Evolutionary conservation across 2,797 vertebrate genomes (phyloP).

Genomic region (Rhabdomys pumilio): DNA sequence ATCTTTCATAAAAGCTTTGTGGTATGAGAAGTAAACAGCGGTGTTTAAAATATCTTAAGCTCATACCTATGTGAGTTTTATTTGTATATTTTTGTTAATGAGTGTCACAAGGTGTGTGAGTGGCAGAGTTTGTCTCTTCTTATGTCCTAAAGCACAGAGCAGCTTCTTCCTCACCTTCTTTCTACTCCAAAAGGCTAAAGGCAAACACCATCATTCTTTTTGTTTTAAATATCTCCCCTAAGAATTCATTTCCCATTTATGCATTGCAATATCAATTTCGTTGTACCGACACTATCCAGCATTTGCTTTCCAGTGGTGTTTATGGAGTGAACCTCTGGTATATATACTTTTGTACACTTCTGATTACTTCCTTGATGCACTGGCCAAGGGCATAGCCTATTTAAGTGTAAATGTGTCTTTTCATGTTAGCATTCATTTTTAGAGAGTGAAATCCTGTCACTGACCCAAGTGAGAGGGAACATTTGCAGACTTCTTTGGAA

Average conservation of each 20-base stretch:
- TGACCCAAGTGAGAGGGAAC: neutral
- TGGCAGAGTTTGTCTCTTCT: neutral
- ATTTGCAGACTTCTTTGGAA: conserved; percentile 71
- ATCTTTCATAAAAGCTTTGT: neutral
- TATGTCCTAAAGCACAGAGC: neutral
- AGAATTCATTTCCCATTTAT: conserved; percentile 23
- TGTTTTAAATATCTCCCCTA: conserved; percentile 44
- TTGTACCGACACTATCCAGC: neutral
- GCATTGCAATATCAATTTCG: conserved; percentile 44
- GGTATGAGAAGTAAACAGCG: neutral
- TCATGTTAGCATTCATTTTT: neutral
- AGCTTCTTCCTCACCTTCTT: neutral
- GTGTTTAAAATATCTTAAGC: neutral
- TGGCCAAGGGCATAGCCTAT: conserved; percentile 18
- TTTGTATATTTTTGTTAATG: neutral
- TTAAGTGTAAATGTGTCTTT: conserved; percentile 42
- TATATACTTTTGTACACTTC: neutral
- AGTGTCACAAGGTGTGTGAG: neutral
- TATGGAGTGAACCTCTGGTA: conserved; percentile 28
- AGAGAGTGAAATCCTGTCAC: neutral
- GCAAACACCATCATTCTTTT: conserved; percentile 33
- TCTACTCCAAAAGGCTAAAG: neutral
- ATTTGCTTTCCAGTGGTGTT: neutral
- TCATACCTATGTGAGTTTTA: conserved; percentile 14
- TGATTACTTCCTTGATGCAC: neutral